Conservation (phyloP, 2,888 invertebrate species). For the Eulithis testata region DNA sequence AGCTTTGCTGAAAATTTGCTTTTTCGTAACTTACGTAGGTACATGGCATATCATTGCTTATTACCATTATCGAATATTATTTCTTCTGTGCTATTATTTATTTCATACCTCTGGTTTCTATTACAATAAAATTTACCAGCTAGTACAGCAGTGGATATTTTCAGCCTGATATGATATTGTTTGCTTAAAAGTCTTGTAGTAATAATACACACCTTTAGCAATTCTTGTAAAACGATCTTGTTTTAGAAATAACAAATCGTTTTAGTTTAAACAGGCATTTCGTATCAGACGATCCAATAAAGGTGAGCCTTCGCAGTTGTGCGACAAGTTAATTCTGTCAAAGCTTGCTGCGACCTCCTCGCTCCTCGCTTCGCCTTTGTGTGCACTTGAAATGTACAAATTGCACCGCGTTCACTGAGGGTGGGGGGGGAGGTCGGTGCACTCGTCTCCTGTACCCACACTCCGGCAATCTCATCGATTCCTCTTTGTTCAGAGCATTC, state of each 20-base stretch:
- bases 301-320: slow-evolving; percentile 71
- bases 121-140: no score
- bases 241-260: slow-evolving; percentile 47
- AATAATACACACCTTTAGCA: background rate
- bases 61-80: no score
- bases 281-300: slow-evolving; percentile 66
- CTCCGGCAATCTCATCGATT: slow-evolving; percentile 77
- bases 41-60: background rate
- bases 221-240: background rate
- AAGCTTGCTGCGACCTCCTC: slow-evolving; percentile 80
- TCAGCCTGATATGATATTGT: background rate
- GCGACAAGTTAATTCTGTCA: slow-evolving; percentile 84
- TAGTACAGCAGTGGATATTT: no score
- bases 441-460: slow-evolving; percentile 70
- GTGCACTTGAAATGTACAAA: slow-evolving; percentile 85
- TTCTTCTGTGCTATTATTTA: no score
- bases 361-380: slow-evolving; percentile 82
- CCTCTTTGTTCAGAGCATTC: slow-evolving; percentile 81
- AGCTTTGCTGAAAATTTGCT: slow-evolving; percentile 13
- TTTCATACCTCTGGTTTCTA: no score
- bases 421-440: slow-evolving; percentile 76
- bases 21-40: slow-evolving; percentile 11
- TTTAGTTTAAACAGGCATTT: slow-evolving; percentile 30
- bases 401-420: slow-evolving; percentile 77
- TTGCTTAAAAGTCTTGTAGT: background rate